phyloP scores from a whole-genome alignment of 2,888 invertebrate species.

The Sericinus montela region DNA sequence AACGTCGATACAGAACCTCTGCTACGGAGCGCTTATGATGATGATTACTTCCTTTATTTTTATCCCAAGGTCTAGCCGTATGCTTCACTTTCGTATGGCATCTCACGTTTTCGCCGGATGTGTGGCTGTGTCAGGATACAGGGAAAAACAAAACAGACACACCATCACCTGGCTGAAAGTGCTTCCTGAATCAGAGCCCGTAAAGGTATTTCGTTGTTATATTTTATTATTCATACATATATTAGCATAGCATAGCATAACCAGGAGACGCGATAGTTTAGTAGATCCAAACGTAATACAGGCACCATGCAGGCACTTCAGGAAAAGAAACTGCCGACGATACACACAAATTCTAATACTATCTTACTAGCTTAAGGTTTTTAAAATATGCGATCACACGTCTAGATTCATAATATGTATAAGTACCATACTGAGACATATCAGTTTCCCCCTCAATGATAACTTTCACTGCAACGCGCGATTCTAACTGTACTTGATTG shows the following conservation, averaged over 20 bases:
- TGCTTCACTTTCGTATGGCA: constrained; percentile 95
- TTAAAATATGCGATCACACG: no score
- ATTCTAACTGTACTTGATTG: not conserved
- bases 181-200: constrained; percentile 88
- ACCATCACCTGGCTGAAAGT: constrained; percentile 89
- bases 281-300: no score
- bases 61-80: constrained; percentile 94
- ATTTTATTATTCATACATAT: no score
- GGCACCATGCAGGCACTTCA: no score
- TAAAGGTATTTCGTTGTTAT: constrained; percentile 85
- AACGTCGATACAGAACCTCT: constrained; percentile 92
- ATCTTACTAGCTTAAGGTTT: no score
- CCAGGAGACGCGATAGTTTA: no score
- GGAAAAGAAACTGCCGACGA: no score
- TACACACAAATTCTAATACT: no score
- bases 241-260: no score
- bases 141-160: constrained; percentile 92
- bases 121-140: constrained; percentile 93
- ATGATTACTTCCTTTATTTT: constrained; percentile 96
- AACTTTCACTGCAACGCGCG: constrained; percentile 8
- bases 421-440: constrained; percentile 1
- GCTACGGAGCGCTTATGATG: constrained; percentile 94
- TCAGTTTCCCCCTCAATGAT: not conserved
- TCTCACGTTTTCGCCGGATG: constrained; percentile 95
- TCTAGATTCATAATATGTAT: no score